Evolutionary conservation across 2,113 vertebrate species (phyloP).

Genomic region (Lontra canadensis): DNA sequence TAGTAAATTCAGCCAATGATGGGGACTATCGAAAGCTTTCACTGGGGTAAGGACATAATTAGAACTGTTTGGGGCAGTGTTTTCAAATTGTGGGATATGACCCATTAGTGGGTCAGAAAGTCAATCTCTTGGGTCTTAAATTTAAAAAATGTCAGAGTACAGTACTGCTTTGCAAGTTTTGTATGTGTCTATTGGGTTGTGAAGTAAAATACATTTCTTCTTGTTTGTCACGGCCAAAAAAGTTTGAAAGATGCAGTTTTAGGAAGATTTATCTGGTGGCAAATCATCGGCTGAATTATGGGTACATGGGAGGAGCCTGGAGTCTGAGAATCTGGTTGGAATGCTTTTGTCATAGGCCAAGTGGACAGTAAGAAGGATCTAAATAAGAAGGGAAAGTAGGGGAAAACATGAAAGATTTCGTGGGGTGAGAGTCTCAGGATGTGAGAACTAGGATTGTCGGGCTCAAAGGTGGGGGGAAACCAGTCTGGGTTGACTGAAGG

Average conservation of each 20-base stretch:
- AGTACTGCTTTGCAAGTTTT: neutral
- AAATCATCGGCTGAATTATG: neutral
- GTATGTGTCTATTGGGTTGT: neutral
- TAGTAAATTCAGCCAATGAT: neutral
- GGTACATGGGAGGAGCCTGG: neutral
- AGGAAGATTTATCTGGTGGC: neutral
- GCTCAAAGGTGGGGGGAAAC: neutral
- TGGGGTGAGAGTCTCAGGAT: neutral
- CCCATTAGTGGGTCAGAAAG: neutral
- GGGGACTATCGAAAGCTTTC: neutral
- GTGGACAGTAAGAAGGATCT: neutral
- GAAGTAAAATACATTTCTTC: constrained; percentile 24
- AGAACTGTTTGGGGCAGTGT: neutral
- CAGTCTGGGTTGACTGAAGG: neutral
- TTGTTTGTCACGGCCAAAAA: neutral
- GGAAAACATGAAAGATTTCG: neutral
- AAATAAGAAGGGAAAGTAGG: neutral
- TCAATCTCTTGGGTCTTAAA: neutral
- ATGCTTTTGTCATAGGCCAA: neutral
- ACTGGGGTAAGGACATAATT: neutral
- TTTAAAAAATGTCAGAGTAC: neutral
- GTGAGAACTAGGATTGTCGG: neutral
- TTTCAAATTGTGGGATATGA: neutral
- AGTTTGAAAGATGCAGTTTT: neutral
- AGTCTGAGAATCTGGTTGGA: neutral